phyloP scores from a whole-genome alignment of 2,797 vertebrate species.

The Pseudocheirus occidentalis region DNA sequence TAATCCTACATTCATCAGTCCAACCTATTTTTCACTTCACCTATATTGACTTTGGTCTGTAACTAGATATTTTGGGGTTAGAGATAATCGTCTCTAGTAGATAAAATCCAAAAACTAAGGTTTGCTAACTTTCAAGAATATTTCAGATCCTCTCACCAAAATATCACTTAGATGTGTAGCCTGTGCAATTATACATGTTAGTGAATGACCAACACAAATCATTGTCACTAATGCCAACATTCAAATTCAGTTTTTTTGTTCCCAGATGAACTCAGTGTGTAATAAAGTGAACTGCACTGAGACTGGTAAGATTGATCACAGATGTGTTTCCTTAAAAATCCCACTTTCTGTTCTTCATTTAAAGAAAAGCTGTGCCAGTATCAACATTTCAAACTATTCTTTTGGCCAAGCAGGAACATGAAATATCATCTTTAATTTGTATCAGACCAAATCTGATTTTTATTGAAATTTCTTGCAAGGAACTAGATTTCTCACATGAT shows the following conservation, averaged over 20 bases:
- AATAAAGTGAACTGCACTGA: slow-evolving; percentile 66
- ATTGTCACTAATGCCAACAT: slow-evolving; percentile 61
- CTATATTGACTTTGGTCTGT: slow-evolving; percentile 19
- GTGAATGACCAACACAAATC: slow-evolving; percentile 40
- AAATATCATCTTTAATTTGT: slow-evolving; percentile 73
- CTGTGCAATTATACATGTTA: slow-evolving; percentile 37
- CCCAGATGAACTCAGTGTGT: slow-evolving; percentile 66
- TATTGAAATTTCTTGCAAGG: slow-evolving; percentile 55
- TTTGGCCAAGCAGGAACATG: slow-evolving; percentile 71
- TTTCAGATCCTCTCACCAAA: slow-evolving; percentile 2
- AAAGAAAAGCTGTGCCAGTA: slow-evolving; percentile 67
- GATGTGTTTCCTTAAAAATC: slow-evolving; percentile 69
- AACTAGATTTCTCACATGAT: background rate
- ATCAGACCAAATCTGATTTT: slow-evolving; percentile 67
- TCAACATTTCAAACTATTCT: slow-evolving; percentile 72
- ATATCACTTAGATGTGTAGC: slow-evolving; percentile 45
- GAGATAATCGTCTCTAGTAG: background rate
- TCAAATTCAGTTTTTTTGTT: slow-evolving; percentile 66
- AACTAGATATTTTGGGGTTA: background rate
- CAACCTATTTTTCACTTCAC: background rate
- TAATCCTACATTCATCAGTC: slow-evolving; percentile 25
- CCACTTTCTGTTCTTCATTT: slow-evolving; percentile 74
- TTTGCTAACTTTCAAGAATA: slow-evolving; percentile 40
- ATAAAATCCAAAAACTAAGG: slow-evolving; percentile 37
- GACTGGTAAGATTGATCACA: slow-evolving; percentile 70